Percentiles rank a stretch among this genome's conserved stretches.
These are phyloP conservation scores for Ceyx cyanopectus DNA, from an alignment of 2,113 vertebrate genomes.

Conservation along the genomic window DNA sequence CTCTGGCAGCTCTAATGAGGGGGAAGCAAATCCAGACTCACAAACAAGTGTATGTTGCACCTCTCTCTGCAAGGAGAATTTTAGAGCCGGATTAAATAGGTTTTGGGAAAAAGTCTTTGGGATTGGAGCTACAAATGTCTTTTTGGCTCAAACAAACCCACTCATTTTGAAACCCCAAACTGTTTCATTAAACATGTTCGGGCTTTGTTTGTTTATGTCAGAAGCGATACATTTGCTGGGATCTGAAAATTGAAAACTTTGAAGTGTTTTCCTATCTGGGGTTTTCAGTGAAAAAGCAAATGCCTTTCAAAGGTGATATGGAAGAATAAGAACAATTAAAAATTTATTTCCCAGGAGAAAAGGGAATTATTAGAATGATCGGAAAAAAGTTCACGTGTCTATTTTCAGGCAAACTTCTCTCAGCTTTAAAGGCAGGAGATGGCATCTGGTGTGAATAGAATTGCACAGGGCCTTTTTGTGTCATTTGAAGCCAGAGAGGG, in stretches of 20 bases:
- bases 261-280: neutral
- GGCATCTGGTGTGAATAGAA: slow-evolving; percentile 5
- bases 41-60: neutral
- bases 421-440: neutral
- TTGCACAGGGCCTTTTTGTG: neutral
- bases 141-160: slow-evolving; percentile 15
- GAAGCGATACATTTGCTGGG: neutral
- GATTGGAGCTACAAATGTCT: slow-evolving; percentile 33
- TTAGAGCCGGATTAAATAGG: slow-evolving; percentile 1
- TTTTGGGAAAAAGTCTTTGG: neutral
- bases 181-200: slow-evolving; percentile 69
- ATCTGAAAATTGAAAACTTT: slow-evolving; percentile 53
- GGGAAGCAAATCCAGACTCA: neutral
- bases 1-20: neutral
- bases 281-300: neutral
- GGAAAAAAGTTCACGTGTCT: neutral
- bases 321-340: slow-evolving; percentile 63
- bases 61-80: neutral
- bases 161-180: slow-evolving; percentile 7
- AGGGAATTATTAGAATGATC: neutral
- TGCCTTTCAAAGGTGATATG: neutral
- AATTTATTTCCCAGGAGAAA: slow-evolving; percentile 19
- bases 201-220: slow-evolving; percentile 50
- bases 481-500: neutral
- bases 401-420: slow-evolving; percentile 13